These are phyloP conservation scores for Drosophila nannoptera DNA, from an alignment of 1,140 invertebrate genomes.

Conservation along the genomic window DNA sequence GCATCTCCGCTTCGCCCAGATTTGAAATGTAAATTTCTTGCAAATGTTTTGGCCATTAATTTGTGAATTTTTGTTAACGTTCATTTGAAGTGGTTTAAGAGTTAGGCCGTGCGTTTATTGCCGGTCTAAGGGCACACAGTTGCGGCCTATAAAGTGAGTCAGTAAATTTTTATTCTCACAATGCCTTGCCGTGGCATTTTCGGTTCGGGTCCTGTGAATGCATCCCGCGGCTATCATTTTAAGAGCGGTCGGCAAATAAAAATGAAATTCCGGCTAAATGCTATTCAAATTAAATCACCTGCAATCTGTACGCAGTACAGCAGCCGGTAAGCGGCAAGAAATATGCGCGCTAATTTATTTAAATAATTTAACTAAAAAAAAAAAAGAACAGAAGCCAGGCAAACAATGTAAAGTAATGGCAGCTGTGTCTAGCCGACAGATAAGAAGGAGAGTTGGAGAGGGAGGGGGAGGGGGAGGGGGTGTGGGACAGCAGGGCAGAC, in stretches of 20 bases:
- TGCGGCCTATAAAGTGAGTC: slow-evolving; percentile 69
- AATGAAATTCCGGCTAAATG: slow-evolving; percentile 56
- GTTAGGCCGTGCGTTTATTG: slow-evolving; percentile 38
- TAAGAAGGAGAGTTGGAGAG: slow-evolving; percentile 25
- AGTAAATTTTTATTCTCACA: slow-evolving; percentile 68
- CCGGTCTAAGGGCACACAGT: slow-evolving; percentile 38
- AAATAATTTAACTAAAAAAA: slow-evolving; percentile 66
- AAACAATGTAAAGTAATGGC: slow-evolving; percentile 52
- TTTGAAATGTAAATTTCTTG: slow-evolving; percentile 52
- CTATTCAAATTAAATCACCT: slow-evolving; percentile 69
- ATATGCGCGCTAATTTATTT: slow-evolving; percentile 71
- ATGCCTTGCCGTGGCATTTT: slow-evolving; percentile 27
- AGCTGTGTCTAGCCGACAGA: slow-evolving; percentile 68
- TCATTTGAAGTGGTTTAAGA: slow-evolving; percentile 28
- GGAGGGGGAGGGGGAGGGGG: too few relatives aligned
- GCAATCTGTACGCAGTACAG: slow-evolving; percentile 49
- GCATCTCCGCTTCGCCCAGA: background rate
- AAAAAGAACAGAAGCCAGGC: slow-evolving; percentile 16
- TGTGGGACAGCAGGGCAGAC: slow-evolving; percentile 41
- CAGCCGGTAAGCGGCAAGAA: slow-evolving; percentile 13
- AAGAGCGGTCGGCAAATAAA: slow-evolving; percentile 10
- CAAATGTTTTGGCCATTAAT: slow-evolving; percentile 39
- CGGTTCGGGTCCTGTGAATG: slow-evolving; percentile 23
- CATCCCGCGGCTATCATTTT: slow-evolving; percentile 45
- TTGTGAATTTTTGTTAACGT: slow-evolving; percentile 31